Percentiles rank a stretch among this genome's conserved stretches.
Conservation (phyloP, 2,888 invertebrate species). For the Mechanitis mazaeus region DNA sequence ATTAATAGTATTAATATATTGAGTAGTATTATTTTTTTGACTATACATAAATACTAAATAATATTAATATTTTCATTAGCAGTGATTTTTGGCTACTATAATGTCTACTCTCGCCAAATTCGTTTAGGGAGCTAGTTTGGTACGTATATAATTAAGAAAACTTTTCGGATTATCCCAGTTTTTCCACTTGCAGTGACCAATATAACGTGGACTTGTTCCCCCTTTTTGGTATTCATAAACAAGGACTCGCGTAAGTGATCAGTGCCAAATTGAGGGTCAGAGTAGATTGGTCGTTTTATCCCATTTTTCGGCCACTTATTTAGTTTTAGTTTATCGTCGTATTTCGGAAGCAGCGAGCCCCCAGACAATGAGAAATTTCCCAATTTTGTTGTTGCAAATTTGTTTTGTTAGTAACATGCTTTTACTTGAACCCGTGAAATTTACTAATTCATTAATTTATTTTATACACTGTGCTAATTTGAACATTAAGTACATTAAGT, state of each 20-base stretch:
- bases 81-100: not conserved
- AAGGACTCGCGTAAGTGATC: slow-evolving; percentile 22
- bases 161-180: slow-evolving; percentile 72
- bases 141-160: slow-evolving; percentile 71
- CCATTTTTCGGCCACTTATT: slow-evolving; percentile 70
- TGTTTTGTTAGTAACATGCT: slow-evolving; percentile 51
- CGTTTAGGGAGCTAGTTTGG: slow-evolving; percentile 69
- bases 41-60: not conserved
- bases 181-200: slow-evolving; percentile 56
- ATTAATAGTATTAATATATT: too few species aligned
- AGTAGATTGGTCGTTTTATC: slow-evolving; percentile 42
- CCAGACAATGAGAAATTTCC: slow-evolving; percentile 69
- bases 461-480: slow-evolving; percentile 10
- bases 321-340: slow-evolving; percentile 64
- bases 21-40: not conserved
- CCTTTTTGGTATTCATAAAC: slow-evolving; percentile 29
- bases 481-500: slow-evolving; percentile 7
- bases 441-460: slow-evolving; percentile 15
- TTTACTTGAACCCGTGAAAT: slow-evolving; percentile 26
- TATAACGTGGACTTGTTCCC: slow-evolving; percentile 36
- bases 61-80: not conserved
- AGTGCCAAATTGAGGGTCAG: slow-evolving; percentile 37
- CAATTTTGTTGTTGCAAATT: slow-evolving; percentile 71
- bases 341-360: slow-evolving; percentile 57
- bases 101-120: slow-evolving; percentile 58